Evolutionary conservation across 2,113 vertebrate genomes (phyloP), one percentile per base, ranked within the genome.

Genomic region (Esox niger): DNA sequence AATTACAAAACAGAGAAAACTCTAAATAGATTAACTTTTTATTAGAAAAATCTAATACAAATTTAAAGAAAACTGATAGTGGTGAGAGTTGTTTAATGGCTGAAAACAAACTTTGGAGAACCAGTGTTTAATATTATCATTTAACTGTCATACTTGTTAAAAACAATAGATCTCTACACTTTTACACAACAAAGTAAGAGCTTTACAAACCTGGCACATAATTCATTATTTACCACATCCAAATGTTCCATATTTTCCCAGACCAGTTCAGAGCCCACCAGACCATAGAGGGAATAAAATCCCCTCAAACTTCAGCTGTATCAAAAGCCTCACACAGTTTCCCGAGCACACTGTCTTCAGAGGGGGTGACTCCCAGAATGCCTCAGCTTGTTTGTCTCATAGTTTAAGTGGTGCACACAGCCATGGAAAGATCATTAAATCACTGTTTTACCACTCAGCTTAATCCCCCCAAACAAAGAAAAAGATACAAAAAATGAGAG

Each of bases 381-480:
- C 80, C 80, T 86, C 75, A 32, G 78, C 81, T 82, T 88, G 87
- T 90, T 89, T 88, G 84, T 86, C 82, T 83, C 80, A 80, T 85
- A 84, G 83, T 90, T 88, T 87, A 88, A 90, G 85, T 88, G 83
- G 83, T 78, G 84, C 88, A 88, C 79, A 86, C 86, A 85, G 83
- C 87, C 86, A 88, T 87, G 86, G 86, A 89, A 88, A 90, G 87
- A 91, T 91, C 88, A 90, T 91, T 91, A 91, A 91, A 92, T 89
- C 90, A 90, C 90, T 88, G 86, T 92, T 91, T 91, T 91, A 92
- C 89, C 90, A 91, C 88, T 91, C 85, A 73, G 79, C 84, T 90
- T 91, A 91, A 92, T 91, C 90, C 88, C 80, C 68, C 25, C 74
- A 82, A n/a, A 87, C 78, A 87, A 83, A 89, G 76, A 86, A 70